Evolutionary conservation across 2,888 invertebrate species (phyloP).

Genomic region (Ichneumoninae sp.): DNA sequence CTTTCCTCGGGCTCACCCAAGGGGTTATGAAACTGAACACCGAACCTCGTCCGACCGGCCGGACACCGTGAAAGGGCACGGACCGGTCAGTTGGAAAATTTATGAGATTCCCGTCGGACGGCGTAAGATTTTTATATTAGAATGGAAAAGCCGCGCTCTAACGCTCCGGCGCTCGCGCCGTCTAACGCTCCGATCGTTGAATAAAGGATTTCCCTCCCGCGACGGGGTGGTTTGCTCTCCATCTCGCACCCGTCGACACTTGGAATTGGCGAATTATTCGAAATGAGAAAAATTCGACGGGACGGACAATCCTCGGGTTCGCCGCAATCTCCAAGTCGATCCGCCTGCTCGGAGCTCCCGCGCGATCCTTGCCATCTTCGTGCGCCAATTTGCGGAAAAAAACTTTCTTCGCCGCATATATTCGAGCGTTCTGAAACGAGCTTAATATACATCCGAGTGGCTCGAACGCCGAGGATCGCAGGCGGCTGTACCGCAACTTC

Average conservation of each 20-base stretch:
- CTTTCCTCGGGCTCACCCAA: conserved; percentile 61
- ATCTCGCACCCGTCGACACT: conserved; percentile 15
- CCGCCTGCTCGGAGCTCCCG: neutral
- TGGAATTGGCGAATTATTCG: conserved; percentile 42
- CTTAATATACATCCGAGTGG: neutral
- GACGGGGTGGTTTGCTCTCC: neutral
- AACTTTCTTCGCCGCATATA: conserved; percentile 31
- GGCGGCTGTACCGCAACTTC: neutral
- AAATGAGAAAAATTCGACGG: conserved; percentile 35
- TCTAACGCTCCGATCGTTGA: conserved; percentile 69
- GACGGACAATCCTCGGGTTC: neutral
- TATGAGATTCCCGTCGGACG: conserved; percentile 68
- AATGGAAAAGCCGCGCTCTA: conserved; percentile 54
- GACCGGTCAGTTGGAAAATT: conserved; percentile 72
- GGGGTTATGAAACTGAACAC: conserved; percentile 68
- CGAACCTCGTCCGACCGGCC: conserved; percentile 50
- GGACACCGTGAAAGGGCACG: conserved; percentile 54
- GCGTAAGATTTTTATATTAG: conserved; percentile 64
- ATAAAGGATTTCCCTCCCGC: conserved; percentile 52
- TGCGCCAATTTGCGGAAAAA: conserved; percentile 35
- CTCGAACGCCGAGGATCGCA: neutral
- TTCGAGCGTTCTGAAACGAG: conserved; percentile 4
- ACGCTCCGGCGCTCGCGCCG: conserved; percentile 51
- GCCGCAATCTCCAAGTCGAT: conserved; percentile 2
- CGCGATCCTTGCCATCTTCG: neutral